These are phyloP conservation scores for Sinohyriopsis cumingii DNA, from an alignment of 2,888 invertebrate species.

Conservation along the genomic window DNA sequence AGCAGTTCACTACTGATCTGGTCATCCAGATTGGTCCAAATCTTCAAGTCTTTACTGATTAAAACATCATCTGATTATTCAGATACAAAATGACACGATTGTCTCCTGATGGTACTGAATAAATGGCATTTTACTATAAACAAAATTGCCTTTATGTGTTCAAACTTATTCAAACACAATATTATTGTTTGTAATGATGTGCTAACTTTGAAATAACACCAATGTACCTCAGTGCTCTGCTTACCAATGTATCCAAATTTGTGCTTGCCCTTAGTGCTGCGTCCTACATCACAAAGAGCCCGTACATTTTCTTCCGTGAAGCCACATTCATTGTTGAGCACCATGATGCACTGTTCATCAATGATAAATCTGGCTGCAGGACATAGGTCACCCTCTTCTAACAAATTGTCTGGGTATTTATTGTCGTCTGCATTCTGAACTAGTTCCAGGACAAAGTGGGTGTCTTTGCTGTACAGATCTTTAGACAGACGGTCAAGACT, in stretches of 20 bases:
- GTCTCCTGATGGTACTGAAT: no score
- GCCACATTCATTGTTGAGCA: conserved; percentile 70
- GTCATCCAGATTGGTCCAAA: no score
- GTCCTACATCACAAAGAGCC: conserved; percentile 72
- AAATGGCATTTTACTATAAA: no score
- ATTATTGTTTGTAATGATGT: no score
- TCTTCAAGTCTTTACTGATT: no score
- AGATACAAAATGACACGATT: no score
- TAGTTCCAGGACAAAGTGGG: conserved; percentile 71
- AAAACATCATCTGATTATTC: no score
- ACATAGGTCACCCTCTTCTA: conserved; percentile 30
- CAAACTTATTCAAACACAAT: no score
- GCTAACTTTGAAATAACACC: no score
- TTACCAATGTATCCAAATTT: conserved; percentile 70
- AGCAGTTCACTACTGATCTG: no score
- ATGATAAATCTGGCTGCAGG: conserved; percentile 65
- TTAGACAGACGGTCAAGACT: conserved; percentile 67
- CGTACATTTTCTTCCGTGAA: conserved; percentile 66
- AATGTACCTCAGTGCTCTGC: conserved; percentile 6
- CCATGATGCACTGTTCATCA: conserved; percentile 43
- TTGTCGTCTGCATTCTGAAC: conserved; percentile 73
- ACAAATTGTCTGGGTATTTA: conserved; percentile 57
- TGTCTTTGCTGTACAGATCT: conserved; percentile 69
- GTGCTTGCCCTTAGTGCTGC: conserved; percentile 71
- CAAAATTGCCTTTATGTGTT: no score